Evolutionary conservation across 2,797 vertebrate genomes (phyloP).

Genomic region (Heterohyrax brucei): DNA sequence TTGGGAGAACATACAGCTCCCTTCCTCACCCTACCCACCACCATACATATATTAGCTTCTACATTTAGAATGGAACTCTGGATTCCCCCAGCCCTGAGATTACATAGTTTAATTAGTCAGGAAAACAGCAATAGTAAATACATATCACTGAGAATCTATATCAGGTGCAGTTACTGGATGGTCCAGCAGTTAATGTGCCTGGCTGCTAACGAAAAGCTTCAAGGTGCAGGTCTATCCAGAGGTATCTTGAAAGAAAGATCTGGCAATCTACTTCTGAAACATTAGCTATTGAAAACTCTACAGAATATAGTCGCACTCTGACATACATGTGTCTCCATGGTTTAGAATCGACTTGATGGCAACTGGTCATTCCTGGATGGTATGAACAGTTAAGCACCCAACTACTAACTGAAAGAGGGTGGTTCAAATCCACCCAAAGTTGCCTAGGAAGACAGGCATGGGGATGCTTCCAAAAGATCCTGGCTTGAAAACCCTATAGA

Average conservation of each 20-base stretch:
- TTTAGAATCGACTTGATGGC: neutral
- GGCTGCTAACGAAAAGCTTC: neutral
- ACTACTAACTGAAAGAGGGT: neutral
- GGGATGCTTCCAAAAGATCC: neutral
- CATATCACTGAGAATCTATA: neutral
- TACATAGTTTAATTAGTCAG: neutral
- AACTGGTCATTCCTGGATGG: neutral
- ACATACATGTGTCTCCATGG: neutral
- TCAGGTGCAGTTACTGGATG: neutral
- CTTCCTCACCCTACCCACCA: rapidly evolving
- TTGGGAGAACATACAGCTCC: neutral
- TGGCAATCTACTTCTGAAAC: neutral
- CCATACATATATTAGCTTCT: neutral
- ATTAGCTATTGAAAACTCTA: neutral
- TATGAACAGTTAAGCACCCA: neutral
- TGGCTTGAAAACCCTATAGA: neutral
- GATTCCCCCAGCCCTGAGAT: neutral
- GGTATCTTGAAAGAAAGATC: neutral
- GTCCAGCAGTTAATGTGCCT: neutral
- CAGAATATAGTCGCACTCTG: neutral
- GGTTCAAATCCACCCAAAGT: neutral
- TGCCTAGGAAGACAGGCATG: neutral
- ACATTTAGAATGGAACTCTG: neutral
- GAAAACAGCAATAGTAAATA: neutral
- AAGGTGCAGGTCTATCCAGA: neutral